A percentile compares a stretch with the other conserved stretches of the same genome.
Evolutionary conservation across 2,797 vertebrate species (phyloP).

Genomic region (Acrossocheilus wenchowensis): DNA sequence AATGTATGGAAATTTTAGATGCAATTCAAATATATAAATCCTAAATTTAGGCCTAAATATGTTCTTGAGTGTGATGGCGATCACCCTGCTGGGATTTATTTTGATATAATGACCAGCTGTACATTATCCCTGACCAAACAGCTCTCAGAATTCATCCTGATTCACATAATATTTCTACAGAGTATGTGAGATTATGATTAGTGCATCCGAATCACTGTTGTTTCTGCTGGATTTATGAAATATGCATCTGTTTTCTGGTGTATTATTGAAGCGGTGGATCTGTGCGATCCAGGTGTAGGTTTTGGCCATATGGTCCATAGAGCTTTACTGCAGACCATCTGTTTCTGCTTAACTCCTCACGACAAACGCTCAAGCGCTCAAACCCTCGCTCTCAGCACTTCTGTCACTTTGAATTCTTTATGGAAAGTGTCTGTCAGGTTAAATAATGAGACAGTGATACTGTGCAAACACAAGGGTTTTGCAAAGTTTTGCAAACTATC

Average conservation of each 20-base stretch:
- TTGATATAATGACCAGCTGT: not conserved
- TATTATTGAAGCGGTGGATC: not conserved
- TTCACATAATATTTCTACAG: not conserved
- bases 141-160: not conserved
- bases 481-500: not conserved
- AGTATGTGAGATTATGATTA: not conserved
- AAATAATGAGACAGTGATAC: not conserved
- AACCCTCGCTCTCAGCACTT: conserved; percentile 16
- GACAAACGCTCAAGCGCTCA: not conserved
- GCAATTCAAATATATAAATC: not conserved
- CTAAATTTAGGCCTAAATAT: not conserved
- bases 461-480: not conserved
- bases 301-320: conserved; percentile 31
- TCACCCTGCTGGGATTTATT: not conserved
- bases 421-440: not conserved
- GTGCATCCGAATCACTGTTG: not conserved
- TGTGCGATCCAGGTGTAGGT: conserved; percentile 6
- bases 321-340: conserved; percentile 46
- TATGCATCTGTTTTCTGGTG: not conserved
- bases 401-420: not conserved
- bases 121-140: not conserved
- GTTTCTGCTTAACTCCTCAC: conserved; percentile 21
- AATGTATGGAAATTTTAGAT: not conserved
- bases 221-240: not conserved
- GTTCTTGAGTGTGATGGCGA: not conserved